Percentiles rank a stretch among this genome's conserved stretches.
Conservation (phyloP, 2,888 invertebrate genomes). For the Strigamia maritima region DNA sequence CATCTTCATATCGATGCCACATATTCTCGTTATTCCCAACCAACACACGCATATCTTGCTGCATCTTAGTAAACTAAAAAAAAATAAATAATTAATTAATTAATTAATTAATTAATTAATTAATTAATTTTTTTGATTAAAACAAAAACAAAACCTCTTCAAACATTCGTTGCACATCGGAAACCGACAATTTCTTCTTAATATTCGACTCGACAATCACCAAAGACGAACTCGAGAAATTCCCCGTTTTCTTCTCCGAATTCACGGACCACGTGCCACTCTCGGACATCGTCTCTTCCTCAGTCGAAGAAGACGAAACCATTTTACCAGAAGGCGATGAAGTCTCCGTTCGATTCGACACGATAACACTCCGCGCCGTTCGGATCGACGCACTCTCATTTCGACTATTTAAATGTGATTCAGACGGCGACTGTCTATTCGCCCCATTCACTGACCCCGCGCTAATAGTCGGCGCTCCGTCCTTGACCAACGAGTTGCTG, state of each 20-base stretch:
- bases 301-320: neutral
- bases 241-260: neutral
- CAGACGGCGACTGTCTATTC: neutral
- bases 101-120: no score
- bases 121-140: no score
- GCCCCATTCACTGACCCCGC: neutral
- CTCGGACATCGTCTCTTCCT: neutral
- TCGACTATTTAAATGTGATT: neutral
- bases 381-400: neutral
- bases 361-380: neutral
- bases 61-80: neutral
- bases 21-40: neutral
- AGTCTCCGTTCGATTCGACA: neutral
- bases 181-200: neutral
- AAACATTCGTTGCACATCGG: neutral
- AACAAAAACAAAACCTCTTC: neutral
- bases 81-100: neutral
- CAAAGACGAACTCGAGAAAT: neutral
- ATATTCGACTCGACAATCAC: neutral
- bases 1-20: neutral
- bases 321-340: neutral
- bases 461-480: neutral
- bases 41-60: neutral
- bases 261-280: neutral
- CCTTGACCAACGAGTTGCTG: neutral